phyloP scores from a whole-genome alignment of 2,888 invertebrate genomes.

The Cinara cedri region DNA sequence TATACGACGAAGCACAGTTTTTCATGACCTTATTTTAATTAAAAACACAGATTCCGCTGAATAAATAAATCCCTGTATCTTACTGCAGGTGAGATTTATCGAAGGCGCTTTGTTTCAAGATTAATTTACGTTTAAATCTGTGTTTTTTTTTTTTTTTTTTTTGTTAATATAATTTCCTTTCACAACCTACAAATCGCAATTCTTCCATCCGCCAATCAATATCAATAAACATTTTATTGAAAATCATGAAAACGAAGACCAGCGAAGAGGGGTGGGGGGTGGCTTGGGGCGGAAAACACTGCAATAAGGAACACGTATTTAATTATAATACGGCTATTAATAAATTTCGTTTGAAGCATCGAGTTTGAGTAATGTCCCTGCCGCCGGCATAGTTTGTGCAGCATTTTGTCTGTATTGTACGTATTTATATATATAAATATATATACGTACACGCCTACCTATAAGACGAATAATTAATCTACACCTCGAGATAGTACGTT shows the following conservation, averaged over 20 bases:
- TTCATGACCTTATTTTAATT: too few relatives aligned
- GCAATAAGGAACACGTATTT: conserved; percentile 39
- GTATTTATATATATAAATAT: too few relatives aligned
- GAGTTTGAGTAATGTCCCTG: conserved; percentile 22
- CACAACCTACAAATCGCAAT: neutral
- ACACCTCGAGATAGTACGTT: conserved; percentile 16
- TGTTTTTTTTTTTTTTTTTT: neutral
- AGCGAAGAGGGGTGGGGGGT: neutral
- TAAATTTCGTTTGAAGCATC: conserved; percentile 21
- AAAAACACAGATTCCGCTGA: too few relatives aligned
- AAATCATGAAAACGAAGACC: neutral
- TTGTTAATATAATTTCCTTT: neutral
- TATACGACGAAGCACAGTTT: too few relatives aligned
- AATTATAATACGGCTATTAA: conserved; percentile 26
- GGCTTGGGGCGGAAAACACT: neutral
- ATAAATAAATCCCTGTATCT: too few relatives aligned
- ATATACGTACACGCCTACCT: too few relatives aligned
- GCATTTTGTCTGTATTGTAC: neutral
- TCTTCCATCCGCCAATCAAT: neutral
- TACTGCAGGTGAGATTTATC: neutral
- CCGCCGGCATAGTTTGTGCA: conserved; percentile 9
- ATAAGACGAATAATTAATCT: conserved; percentile 53
- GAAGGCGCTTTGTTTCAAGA: neutral
- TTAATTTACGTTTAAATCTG: neutral
- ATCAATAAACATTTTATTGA: neutral